These are phyloP conservation scores for Turritopsis rubra DNA, from an alignment of 30 jellyfish, hydroid and myxozoan species.

Conservation along the genomic window DNA sequence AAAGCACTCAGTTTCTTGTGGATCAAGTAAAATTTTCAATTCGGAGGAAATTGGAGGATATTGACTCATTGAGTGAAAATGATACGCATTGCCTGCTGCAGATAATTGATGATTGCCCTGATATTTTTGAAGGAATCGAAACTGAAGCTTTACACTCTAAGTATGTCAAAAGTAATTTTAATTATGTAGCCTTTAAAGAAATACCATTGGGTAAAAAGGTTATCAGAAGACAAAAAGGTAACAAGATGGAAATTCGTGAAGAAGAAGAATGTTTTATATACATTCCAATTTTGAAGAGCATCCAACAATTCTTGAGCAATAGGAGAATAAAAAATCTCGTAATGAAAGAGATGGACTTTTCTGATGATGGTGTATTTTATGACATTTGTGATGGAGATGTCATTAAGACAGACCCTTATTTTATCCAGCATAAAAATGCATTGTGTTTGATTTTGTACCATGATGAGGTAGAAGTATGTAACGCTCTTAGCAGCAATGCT, in stretches of 20 bases:
- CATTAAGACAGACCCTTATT: slow-evolving; percentile 10
- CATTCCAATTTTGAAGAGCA: slow-evolving; percentile 32
- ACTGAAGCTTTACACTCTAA: background rate
- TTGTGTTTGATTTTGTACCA: slow-evolving; percentile 11
- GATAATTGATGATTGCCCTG: too few species aligned
- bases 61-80: too few species aligned
- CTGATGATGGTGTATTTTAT: slow-evolving; percentile 15
- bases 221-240: slow-evolving; percentile 9
- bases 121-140: background rate
- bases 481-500: slow-evolving; percentile 36
- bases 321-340: background rate
- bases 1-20: too few species aligned
- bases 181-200: background rate
- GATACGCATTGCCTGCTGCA: too few species aligned
- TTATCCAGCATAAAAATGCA: slow-evolving; percentile 18
- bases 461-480: slow-evolving; percentile 35
- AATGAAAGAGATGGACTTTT: background rate
- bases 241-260: background rate
- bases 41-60: too few species aligned
- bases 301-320: slow-evolving; percentile 34
- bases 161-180: too few species aligned
- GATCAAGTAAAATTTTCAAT: too few species aligned
- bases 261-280: slow-evolving; percentile 29
- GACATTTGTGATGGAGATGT: slow-evolving; percentile 41
- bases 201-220: slow-evolving; percentile 18